These are phyloP conservation scores for Ovis canadensis DNA, from an alignment of 2,113 vertebrate species.

Conservation along the genomic window DNA sequence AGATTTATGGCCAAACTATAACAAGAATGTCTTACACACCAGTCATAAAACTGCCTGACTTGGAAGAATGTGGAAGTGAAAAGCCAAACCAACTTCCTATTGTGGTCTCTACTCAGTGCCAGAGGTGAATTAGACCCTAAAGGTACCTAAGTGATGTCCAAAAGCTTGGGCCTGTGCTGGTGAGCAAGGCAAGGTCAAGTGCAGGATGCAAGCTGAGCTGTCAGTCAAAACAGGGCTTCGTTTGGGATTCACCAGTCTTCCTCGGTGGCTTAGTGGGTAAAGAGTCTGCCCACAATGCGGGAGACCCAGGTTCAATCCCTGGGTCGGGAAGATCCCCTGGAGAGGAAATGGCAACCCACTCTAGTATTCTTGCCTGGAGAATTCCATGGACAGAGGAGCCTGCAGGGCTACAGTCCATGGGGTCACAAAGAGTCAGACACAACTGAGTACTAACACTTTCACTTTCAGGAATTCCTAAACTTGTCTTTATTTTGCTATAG, in stretches of 20 bases:
- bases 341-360: background rate
- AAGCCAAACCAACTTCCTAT: background rate
- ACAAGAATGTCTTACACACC: background rate
- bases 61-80: background rate
- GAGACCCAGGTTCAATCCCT: background rate
- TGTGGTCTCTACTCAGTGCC: background rate
- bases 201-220: background rate
- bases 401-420: background rate
- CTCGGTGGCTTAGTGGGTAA: background rate
- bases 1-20: background rate
- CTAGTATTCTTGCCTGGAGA: background rate
- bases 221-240: background rate
- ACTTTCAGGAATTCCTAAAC: background rate
- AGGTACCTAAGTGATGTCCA: background rate
- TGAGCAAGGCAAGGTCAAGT: background rate
- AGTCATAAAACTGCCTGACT: background rate
- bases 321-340: background rate
- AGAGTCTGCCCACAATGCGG: background rate
- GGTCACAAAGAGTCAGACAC: background rate
- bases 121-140: background rate
- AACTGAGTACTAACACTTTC: background rate
- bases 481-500: background rate
- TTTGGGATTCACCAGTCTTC: background rate
- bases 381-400: background rate
- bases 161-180: background rate